These are phyloP conservation scores for Helarctos malayanus DNA, from an alignment of 2,797 vertebrate genomes.

Conservation along the genomic window DNA sequence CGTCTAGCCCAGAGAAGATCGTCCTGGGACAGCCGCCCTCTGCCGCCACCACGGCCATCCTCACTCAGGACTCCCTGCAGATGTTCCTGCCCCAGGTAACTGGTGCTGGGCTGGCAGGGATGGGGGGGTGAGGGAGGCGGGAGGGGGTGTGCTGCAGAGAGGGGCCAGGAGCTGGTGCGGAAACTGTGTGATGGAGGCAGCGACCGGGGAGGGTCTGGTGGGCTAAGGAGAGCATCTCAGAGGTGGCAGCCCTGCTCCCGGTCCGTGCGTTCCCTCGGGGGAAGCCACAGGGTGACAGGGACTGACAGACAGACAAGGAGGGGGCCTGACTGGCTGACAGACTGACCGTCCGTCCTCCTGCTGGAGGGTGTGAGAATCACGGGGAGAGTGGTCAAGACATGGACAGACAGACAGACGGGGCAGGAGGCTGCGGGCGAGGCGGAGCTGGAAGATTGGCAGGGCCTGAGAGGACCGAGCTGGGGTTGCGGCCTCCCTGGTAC, in stretches of 20 bases:
- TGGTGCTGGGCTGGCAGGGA: neutral
- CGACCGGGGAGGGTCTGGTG: rapidly evolving
- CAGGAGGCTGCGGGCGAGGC: rapidly evolving
- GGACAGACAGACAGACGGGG: neutral
- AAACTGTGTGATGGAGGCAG: neutral
- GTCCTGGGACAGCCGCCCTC: constrained; percentile 90
- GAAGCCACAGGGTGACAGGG: neutral
- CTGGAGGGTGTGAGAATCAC: neutral
- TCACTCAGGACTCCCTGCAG: constrained; percentile 96
- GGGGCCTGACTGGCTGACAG: no score
- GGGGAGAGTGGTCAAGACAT: rapidly evolving
- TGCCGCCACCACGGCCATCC: constrained; percentile 91
- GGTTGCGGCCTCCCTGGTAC: neutral
- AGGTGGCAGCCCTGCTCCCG: neutral
- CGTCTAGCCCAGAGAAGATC: constrained; percentile 94
- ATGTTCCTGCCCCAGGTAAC: constrained; percentile 98
- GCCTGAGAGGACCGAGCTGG: rapidly evolving
- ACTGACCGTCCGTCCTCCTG: neutral
- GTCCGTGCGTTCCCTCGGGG: rapidly evolving
- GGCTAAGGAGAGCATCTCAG: neutral
- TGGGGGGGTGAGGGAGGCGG: neutral
- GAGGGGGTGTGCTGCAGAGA: neutral
- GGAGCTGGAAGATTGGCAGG: neutral
- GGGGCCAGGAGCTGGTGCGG: neutral
- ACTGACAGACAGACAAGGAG: neutral